Conservation (phyloP, 2,113 vertebrate species). For the Trogon melanurus region DNA sequence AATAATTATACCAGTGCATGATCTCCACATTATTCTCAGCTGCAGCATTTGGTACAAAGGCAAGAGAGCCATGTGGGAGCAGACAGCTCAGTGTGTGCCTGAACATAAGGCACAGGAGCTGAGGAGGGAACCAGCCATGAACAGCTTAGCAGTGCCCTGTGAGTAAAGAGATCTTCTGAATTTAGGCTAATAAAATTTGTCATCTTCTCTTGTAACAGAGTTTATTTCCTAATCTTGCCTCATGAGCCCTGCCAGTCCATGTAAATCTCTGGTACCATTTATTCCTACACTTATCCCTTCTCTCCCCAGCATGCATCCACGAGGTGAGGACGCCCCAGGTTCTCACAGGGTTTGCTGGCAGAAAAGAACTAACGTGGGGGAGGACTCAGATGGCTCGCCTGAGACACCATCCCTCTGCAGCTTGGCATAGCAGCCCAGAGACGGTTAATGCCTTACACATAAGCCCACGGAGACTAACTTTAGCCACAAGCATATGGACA, state of each 20-base stretch:
- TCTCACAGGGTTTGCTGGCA: not conserved
- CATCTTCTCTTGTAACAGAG: not conserved
- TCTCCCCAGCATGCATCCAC: not conserved
- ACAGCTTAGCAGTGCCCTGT: not conserved
- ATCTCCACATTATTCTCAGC: not conserved
- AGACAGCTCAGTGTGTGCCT: not conserved
- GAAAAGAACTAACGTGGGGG: not conserved
- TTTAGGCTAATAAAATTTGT: not conserved
- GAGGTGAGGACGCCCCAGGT: not conserved
- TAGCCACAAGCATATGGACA: not conserved
- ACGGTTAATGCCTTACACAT: not conserved
- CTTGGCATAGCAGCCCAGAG: not conserved
- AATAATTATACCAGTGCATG: not conserved
- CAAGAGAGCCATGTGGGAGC: not conserved
- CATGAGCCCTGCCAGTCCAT: not conserved
- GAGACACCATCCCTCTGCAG: not conserved
- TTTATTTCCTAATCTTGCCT: not conserved
- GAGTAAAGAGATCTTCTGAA: not conserved
- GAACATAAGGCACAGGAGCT: not conserved
- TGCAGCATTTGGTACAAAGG: not conserved
- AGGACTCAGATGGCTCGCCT: not conserved
- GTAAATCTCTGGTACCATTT: not conserved
- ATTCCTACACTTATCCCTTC: not conserved
- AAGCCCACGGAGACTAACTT: constrained; percentile 23
- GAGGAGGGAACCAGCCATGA: not conserved